Evolutionary conservation across 2,797 vertebrate genomes (phyloP).

Genomic region (Podarcis lilfordi): DNA sequence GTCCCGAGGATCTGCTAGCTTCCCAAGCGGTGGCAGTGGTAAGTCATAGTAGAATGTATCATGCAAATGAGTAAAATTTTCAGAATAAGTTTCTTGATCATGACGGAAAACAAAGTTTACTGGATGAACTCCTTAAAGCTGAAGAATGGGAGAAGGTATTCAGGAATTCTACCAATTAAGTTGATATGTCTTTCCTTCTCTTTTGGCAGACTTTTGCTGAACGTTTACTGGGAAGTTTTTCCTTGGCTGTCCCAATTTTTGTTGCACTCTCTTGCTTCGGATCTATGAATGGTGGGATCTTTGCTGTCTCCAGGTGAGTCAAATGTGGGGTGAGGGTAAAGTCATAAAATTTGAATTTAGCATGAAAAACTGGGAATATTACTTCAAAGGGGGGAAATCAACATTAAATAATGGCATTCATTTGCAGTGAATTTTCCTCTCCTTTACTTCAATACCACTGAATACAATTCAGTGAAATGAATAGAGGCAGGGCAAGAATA

Average conservation of each 20-base stretch:
- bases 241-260: constrained; percentile 88
- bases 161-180: constrained; percentile 34
- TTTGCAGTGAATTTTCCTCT: constrained; percentile 13
- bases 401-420: background rate
- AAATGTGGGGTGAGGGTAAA: constrained; percentile 9
- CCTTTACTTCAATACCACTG: background rate
- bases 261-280: constrained; percentile 95
- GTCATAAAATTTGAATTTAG: background rate
- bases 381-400: constrained; percentile 2
- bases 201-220: constrained; percentile 89
- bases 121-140: background rate
- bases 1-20: constrained; percentile 87
- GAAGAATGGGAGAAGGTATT: background rate
- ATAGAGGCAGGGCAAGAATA: background rate
- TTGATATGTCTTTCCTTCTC: constrained; percentile 35
- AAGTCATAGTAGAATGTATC: constrained; percentile 73
- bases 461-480: background rate
- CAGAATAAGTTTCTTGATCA: background rate
- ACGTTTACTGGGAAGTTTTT: constrained; percentile 88
- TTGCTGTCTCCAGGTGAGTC: constrained; percentile 91
- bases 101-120: background rate
- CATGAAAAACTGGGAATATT: background rate
- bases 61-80: background rate
- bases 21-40: constrained; percentile 95
- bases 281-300: constrained; percentile 91